Conservation (phyloP, 2,113 vertebrate genomes). For the Thamnaconus septentrionalis region DNA sequence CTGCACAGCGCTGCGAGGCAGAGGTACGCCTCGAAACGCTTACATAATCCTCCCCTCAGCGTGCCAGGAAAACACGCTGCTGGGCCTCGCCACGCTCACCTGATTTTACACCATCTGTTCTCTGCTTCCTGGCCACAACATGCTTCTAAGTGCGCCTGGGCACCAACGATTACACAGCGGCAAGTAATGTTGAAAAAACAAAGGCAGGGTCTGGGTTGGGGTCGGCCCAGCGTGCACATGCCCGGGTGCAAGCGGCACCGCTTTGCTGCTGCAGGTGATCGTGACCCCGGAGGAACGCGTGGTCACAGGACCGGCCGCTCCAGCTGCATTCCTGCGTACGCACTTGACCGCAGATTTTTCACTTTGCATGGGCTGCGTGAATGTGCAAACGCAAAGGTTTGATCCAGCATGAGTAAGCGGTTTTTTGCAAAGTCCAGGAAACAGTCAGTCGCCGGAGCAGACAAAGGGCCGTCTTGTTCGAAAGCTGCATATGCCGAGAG, state of each 20-base stretch:
- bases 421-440: conserved; percentile 7
- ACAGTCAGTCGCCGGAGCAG: conserved; percentile 1
- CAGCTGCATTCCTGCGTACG: not conserved
- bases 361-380: conserved; percentile 1
- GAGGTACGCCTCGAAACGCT: conserved; percentile 13
- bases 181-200: not conserved
- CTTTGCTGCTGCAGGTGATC: not conserved
- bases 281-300: not conserved
- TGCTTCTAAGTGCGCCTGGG: conserved; percentile 19
- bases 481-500: conserved; percentile 12
- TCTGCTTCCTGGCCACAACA: conserved; percentile 10
- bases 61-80: conserved; percentile 52
- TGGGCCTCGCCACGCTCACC: conserved; percentile 52
- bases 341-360: not conserved
- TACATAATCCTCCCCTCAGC: conserved; percentile 40
- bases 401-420: conserved; percentile 2
- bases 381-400: not conserved
- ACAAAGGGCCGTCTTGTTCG: conserved; percentile 26
- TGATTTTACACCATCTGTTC: conserved; percentile 57
- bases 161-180: conserved; percentile 7
- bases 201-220: conserved; percentile 1
- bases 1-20: not conserved
- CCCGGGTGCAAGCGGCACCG: too few species aligned
- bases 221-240: not conserved
- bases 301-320: not conserved